Conservation (phyloP, 2,888 invertebrate genomes). For the Ichneumoninae sp. region DNA sequence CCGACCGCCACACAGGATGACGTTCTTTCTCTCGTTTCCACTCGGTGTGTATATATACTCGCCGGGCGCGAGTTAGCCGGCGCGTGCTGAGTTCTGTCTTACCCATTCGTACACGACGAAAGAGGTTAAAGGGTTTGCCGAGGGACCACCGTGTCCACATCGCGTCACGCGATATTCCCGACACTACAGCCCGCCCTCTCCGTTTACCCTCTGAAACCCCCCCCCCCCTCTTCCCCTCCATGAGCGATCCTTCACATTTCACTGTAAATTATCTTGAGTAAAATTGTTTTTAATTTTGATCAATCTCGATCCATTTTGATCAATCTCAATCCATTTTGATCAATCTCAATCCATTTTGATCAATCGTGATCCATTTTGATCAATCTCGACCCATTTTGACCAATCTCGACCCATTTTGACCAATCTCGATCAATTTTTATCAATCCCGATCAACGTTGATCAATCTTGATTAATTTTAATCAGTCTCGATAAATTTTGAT, state of each 20-base stretch:
- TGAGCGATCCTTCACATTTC: constrained; percentile 11
- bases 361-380: too few species aligned
- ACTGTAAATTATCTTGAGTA: not conserved
- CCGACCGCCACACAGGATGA: constrained; percentile 80
- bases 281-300: not conserved
- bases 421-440: too few species aligned
- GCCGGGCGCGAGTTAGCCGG: constrained; percentile 52
- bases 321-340: too few species aligned
- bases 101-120: constrained; percentile 42
- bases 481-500: too few species aligned
- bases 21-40: constrained; percentile 57
- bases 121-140: constrained; percentile 53
- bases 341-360: too few species aligned
- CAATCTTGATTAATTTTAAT: too few species aligned
- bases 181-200: constrained; percentile 33
- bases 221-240: not conserved
- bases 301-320: not conserved
- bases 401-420: too few species aligned
- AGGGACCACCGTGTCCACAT: constrained; percentile 70
- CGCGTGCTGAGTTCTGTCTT: constrained; percentile 48
- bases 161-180: constrained; percentile 72
- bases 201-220: constrained; percentile 45
- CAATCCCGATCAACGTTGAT: too few species aligned
- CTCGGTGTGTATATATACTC: constrained; percentile 19
- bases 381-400: too few species aligned